Base-by-base conservation (phyloP, 2,113 vertebrate genomes). In the Sorex araneus region DNA sequence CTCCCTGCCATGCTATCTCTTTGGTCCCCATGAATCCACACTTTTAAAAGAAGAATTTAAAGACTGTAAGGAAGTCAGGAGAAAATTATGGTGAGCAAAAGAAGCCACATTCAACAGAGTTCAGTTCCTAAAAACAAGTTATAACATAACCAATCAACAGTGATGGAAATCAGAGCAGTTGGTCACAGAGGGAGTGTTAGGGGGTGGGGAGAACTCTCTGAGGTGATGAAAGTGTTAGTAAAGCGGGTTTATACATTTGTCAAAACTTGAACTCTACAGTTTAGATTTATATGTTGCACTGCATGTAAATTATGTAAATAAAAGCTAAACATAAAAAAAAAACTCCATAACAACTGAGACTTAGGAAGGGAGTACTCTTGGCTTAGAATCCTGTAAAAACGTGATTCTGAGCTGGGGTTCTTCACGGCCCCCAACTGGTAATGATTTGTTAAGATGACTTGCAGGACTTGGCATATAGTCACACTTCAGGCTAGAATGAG, bases 311-410 rank as follows among this genome's bases (percentile, higher is more conserved):
- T 47, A 50, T 9, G 45, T 67, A 27, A 78, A 71, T 89, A 67
- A 87, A 79, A 71, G 28, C 10, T 73, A 71, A 88, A 75, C n/a
- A 70, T 43, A 75, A 87, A 91, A 8, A 8, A 34, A 88, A 85
- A 91, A 79, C 40, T 43, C 19, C 36, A n/a, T 15, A 80, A 5
- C 36, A 82, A 88, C 21, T 76, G 27, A 88, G 34, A 43, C 77
- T 43, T 21, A 82, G 16, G 50, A 76, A 90, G 50, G n/a, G 8
- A 79, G 57, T 69, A 69, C 50, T 71, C 45, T 32, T 76, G n/a
- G 40, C 12, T 79, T 70, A 76, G 8, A 25, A 63, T 2, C 19
- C 3, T 36, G n/a, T 27, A 69, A 67, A 60, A 90, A 79, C 77
- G 28, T 27, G 6, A 3, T 2, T 64, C 16, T 28, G 8, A 19